Base-by-base conservation (phyloP, 2,888 invertebrate species). In the Athetis lepigone region DNA sequence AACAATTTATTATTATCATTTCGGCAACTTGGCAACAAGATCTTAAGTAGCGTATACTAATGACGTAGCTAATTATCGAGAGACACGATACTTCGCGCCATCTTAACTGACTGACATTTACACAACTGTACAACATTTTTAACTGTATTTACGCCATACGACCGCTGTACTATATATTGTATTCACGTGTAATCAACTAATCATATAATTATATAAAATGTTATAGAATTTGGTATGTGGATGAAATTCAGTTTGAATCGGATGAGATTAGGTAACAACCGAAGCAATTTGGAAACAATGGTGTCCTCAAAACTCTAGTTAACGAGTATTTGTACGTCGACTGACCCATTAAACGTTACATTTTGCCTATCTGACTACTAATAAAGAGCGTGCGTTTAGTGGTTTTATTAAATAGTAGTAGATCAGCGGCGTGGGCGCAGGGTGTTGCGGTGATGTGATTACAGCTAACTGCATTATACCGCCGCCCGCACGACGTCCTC, bases 41-140 rank as follows among this genome's bases (percentile, higher is more conserved):
- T 40, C 11, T 13, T 19, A 52, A 54, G 18, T 39, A 40, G 29
- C 62, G 13, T 40, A 45, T 50, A 18, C 43, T 49, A 50, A 50
- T 16, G 29, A 29, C 33, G 39, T 66, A 23, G 36, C 61, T 69
- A 69, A 61, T 61, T 57, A 57, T 61, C 27, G 42, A 16, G 59
- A 60, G 58, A 60, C 62, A 67, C 78, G 55, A 61, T 65, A 75
- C 46, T 61, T 54, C 47, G 57, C 25, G 9, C 49, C 56, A 36
- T 70, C 75, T 85, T 86, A 86, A 84, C 80, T 82, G 80, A 82
- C 68, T 86, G 88, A 85, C 88, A 84, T 89, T 89, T 89, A 83
- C 86, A 90, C 88, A 88, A 88, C 80, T 88, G 87, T 47, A 63
- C 49, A 45, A 39, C 52, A 49, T 43, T 68, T 43, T 67, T 46